These are phyloP conservation scores for Pantherophis alleghaniensis DNA, from an alignment of 2,797 vertebrate genomes.

Conservation along the genomic window DNA sequence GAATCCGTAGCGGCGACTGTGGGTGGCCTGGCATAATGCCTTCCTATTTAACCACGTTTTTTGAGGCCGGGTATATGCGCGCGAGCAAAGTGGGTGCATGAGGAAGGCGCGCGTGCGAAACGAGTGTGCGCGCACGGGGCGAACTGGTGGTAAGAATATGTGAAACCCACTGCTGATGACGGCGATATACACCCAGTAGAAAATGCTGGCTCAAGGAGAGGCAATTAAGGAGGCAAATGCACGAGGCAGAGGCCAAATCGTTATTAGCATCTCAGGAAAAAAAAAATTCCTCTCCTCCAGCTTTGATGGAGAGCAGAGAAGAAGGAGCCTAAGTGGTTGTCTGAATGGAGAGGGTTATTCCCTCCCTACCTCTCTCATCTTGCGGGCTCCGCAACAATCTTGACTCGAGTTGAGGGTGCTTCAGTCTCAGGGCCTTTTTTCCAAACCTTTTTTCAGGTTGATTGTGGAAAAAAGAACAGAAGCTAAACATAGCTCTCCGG, in stretches of 20 bases:
- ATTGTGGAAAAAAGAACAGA: slow-evolving; percentile 32
- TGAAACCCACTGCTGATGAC: too few relatives aligned
- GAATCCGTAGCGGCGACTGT: too few relatives aligned
- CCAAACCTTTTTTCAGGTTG: neutral
- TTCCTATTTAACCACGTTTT: too few relatives aligned
- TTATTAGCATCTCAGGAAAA: neutral
- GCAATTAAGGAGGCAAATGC: neutral
- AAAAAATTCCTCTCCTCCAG: neutral
- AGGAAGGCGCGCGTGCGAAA: too few relatives aligned
- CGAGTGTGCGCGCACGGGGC: too few relatives aligned
- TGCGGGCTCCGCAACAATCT: neutral
- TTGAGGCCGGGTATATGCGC: too few relatives aligned
- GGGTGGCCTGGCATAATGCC: too few relatives aligned
- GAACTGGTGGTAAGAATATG: too few relatives aligned
- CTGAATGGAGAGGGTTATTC: neutral
- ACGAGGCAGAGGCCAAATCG: neutral
- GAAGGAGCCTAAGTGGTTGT: neutral
- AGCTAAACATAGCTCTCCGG: slow-evolving; percentile 45
- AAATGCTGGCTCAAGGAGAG: neutral
- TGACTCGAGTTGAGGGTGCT: neutral
- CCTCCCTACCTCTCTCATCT: neutral
- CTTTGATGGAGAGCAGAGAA: neutral
- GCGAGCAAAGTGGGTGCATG: too few relatives aligned
- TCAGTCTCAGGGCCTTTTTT: neutral
- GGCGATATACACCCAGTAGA: neutral